Base-by-base conservation (phyloP, 2,113 vertebrate species). In the Perca flavescens region DNA sequence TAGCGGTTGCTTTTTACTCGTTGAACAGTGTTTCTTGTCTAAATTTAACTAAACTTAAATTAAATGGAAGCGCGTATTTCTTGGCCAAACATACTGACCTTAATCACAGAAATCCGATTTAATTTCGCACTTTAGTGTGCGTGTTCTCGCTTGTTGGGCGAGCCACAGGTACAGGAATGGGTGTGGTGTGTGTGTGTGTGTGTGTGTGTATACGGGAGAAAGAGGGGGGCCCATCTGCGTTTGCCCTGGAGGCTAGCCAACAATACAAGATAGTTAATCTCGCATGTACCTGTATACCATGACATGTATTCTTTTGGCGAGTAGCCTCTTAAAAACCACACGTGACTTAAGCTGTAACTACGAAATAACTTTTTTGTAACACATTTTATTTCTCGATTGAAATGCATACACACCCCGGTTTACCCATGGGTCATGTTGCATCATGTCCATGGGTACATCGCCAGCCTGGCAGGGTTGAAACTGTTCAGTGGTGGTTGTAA, bases 91-190 rank as follows among this genome's bases (percentile, higher is more conserved):
- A 3, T 19, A 0, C 9, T 2, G 19, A 8, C 5, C 22, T 40
- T 49, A 15, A 13, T 53, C 14, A 2, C 14, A 10, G 7, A 34
- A 9, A 64, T 5, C 0, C 5, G 17, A 63, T 49, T 9, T 60
- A 22, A 28, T 22, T 43, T 17, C 1, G 14, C 46, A 22, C 53
- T 76, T 80, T 4, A 40, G 64, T 76, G 82, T 79, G 58, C 80
- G 31, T 54, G 31, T 54, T 70, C 50, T 40, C 31, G 76, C 69
- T 49, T 60, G 14, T 22, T n/a, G 63, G 80, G 66, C 34, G 69
- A 83, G 81, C 62, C 62, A 71, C 93, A 93, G 94, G 94, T 94
- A 91, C 65, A 66, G 63, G 53, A 43, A 85, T 89, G 94, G 91
- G 91, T 91, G 92, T 94, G 93, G 92, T 85, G 83, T 65, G 63